phyloP scores from a whole-genome alignment of 2,888 invertebrate species.

The Ichneumoninae sp. region DNA sequence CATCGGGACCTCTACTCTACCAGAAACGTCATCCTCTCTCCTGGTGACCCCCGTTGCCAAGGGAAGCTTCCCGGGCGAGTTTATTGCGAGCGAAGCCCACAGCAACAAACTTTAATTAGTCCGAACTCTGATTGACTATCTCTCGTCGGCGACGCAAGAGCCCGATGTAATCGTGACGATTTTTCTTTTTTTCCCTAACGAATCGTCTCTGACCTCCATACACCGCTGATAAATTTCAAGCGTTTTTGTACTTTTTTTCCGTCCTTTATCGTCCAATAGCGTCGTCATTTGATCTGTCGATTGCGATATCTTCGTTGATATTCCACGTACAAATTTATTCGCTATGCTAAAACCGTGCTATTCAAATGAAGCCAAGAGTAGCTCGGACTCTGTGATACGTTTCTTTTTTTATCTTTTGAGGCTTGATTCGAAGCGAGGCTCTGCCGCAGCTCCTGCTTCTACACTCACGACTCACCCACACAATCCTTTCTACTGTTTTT shows the following conservation, averaged over 20 bases:
- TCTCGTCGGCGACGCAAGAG: constrained; percentile 56
- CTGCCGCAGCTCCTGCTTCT: constrained; percentile 27
- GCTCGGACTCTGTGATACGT: not conserved
- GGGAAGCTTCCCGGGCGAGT: constrained; percentile 12
- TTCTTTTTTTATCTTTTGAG: constrained; percentile 41
- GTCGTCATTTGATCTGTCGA: constrained; percentile 12
- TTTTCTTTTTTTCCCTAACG: constrained; percentile 12
- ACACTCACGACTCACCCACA: constrained; percentile 44
- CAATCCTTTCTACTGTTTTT: not conserved
- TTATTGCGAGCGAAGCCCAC: constrained; percentile 61
- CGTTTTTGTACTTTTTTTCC: constrained; percentile 32
- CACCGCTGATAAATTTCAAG: constrained; percentile 55
- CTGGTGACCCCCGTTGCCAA: constrained; percentile 7
- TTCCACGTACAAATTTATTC: constrained; percentile 58
- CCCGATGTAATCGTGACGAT: constrained; percentile 57
- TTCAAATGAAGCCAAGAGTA: constrained; percentile 47
- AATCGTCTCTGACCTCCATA: constrained; percentile 17
- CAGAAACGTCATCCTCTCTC: constrained; percentile 23
- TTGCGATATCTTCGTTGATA: constrained; percentile 19
- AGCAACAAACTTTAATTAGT: constrained; percentile 75
- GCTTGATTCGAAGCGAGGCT: constrained; percentile 35
- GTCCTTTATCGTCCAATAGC: constrained; percentile 12
- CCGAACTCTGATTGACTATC: constrained; percentile 63
- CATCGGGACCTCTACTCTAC: constrained; percentile 28
- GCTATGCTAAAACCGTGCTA: constrained; percentile 48